Conservation (phyloP, 2,797 vertebrate species). For the Macroramphosus scolopax region DNA sequence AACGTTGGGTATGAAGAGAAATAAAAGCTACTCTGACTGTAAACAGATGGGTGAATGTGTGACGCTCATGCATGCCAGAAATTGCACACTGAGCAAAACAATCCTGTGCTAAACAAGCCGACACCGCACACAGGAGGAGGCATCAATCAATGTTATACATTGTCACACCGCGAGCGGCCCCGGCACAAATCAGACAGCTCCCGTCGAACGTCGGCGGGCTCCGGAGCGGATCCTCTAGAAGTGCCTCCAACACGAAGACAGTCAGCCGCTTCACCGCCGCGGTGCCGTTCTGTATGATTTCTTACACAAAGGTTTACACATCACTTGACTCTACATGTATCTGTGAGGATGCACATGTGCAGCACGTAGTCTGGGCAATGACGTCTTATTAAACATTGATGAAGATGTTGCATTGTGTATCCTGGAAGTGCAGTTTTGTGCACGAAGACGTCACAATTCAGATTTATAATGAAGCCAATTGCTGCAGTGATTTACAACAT, state of each 20-base stretch:
- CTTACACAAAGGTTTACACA: too few relatives aligned
- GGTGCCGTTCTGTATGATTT: too few relatives aligned
- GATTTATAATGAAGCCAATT: too few relatives aligned
- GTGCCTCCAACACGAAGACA: conserved; percentile 33
- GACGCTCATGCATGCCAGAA: conserved; percentile 8
- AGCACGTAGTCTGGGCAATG: too few relatives aligned
- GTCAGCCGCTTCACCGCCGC: not conserved
- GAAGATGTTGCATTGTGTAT: too few relatives aligned
- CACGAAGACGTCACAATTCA: too few relatives aligned
- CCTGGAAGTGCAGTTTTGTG: too few relatives aligned
- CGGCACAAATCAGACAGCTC: conserved; percentile 46
- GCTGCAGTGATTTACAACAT: too few relatives aligned
- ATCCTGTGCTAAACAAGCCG: conserved; percentile 53
- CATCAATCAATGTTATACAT: conserved; percentile 62
- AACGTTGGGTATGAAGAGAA: conserved; percentile 8
- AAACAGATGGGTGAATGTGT: not conserved
- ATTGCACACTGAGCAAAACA: conserved; percentile 4
- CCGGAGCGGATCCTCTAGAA: conserved; percentile 37
- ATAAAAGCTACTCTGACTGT: conserved; percentile 1
- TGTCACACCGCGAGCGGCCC: conserved; percentile 55
- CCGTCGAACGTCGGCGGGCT: conserved; percentile 45
- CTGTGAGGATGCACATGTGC: too few relatives aligned
- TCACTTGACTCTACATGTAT: too few relatives aligned
- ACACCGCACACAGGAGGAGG: conserved; percentile 47
- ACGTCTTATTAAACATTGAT: too few relatives aligned